Base-by-base conservation (phyloP, 2,888 invertebrate species). In the Ctena decussata region DNA sequence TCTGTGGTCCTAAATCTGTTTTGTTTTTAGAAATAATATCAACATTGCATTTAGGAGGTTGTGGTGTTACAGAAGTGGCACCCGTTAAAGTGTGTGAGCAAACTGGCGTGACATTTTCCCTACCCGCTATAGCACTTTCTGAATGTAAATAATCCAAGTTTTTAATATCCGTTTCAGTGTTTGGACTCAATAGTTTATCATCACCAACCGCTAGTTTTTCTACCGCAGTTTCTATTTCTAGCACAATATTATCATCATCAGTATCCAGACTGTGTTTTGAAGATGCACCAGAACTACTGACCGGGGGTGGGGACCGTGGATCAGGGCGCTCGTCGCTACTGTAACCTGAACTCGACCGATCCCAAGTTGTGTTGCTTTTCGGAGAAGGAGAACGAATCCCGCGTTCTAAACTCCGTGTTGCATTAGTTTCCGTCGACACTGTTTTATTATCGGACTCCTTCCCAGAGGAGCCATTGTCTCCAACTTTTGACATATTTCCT, bases 311-410 rank as follows among this genome's bases (percentile, higher is more conserved):
- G 24, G 89, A 89, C 12, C 84, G 69, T 5, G 89, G 84, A 35
- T 89, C 89, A 8, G 80, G 80, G 27, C 89, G 73, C 44, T 89
- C 89, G 46, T 89, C 89, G 72, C 89, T 87, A 72, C 86, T 87
- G 53, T 86, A 89, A 6, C 86, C 89, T 21, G 89, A 89, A 72
- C 89, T 89, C 1, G 86, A 85, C 24, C 89, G 69, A 39, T 87
- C 89, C 89, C 85, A 89, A 0, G 89, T 89, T 8, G 86, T 81
- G 70, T 80, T 89, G 70, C 89, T 89, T 65, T 85, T 83, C 32
- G 86, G 89, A 39, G 86, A 87, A 18, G 86, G 86, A 8, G 86
- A 89, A 15, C 89, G 81, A 27, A 89, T 82, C 41, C 76, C 83
- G 27, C 84, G 39, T 44, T 89, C 84, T 15, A 80, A 27, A 12